Evolutionary conservation across 2,888 invertebrate species (phyloP).

Genomic region (Drosophila eohydei): DNA sequence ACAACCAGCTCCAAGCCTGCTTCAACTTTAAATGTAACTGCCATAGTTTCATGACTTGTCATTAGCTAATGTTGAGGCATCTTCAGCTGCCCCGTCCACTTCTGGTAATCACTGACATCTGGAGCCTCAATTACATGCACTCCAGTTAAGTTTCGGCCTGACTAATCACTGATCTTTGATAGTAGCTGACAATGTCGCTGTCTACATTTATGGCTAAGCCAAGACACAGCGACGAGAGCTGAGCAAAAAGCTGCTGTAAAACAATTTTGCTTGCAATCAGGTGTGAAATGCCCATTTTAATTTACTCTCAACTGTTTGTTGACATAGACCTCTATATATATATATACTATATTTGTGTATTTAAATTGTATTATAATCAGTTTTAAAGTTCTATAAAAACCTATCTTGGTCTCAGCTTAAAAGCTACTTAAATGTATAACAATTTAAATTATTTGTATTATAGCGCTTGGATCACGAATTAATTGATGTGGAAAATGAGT

Average conservation of each 20-base stretch:
- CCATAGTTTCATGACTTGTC: conserved; percentile 76
- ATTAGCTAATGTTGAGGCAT: conserved; percentile 71
- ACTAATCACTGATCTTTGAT: conserved; percentile 45
- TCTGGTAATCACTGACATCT: conserved; percentile 55
- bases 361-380: not conserved
- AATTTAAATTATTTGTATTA: not conserved
- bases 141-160: conserved; percentile 37
- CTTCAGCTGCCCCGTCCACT: conserved; percentile 15
- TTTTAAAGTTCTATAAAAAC: too few species aligned
- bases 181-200: conserved; percentile 17
- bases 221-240: not conserved
- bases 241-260: conserved; percentile 13
- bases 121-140: conserved; percentile 61
- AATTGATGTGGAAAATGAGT: not conserved
- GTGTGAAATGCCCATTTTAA: conserved; percentile 44
- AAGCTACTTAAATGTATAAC: not conserved
- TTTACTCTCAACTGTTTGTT: not conserved
- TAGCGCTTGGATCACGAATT: not conserved
- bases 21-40: conserved; percentile 29
- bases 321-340: too few species aligned
- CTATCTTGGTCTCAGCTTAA: too few species aligned
- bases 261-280: conserved; percentile 29
- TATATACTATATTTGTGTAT: not conserved
- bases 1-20: conserved; percentile 12
- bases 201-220: not conserved